phyloP scores from a whole-genome alignment of 2,797 vertebrate species.

The Cephalopachus bancanus region DNA sequence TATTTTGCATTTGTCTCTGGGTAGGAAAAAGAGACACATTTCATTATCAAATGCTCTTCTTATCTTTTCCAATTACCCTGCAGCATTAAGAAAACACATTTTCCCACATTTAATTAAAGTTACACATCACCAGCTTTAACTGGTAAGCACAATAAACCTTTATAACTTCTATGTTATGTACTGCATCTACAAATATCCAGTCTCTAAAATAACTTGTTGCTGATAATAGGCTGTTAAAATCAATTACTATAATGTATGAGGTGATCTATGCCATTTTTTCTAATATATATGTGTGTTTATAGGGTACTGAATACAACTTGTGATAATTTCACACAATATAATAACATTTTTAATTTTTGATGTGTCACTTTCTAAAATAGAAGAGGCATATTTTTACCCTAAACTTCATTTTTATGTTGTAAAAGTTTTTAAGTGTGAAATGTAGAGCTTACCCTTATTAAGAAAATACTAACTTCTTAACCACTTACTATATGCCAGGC shows the following conservation, averaged over 20 bases:
- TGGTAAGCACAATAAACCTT: constrained; percentile 68
- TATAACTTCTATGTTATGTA: constrained; percentile 69
- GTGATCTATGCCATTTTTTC: neutral
- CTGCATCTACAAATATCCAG: constrained; percentile 35
- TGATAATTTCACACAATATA: neutral
- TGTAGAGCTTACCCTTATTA: neutral
- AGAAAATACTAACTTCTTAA: neutral
- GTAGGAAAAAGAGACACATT: constrained; percentile 41
- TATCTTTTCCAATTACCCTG: constrained; percentile 77
- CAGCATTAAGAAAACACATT: constrained; percentile 79
- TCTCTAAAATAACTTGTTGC: constrained; percentile 52
- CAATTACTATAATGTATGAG: constrained; percentile 26
- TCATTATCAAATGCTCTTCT: constrained; percentile 71
- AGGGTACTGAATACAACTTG: neutral
- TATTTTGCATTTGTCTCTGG: constrained; percentile 69
- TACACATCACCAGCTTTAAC: constrained; percentile 73
- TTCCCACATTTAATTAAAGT: constrained; percentile 83
- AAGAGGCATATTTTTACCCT: neutral
- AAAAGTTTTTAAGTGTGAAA: neutral
- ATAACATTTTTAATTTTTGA: neutral
- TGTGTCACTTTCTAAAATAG: neutral
- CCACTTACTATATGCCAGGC: neutral
- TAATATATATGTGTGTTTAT: neutral
- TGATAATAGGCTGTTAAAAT: constrained; percentile 46
- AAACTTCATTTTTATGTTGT: neutral